These are phyloP conservation scores for Prionailurus viverrinus DNA, from an alignment of 2,113 vertebrate species.

Conservation along the genomic window DNA sequence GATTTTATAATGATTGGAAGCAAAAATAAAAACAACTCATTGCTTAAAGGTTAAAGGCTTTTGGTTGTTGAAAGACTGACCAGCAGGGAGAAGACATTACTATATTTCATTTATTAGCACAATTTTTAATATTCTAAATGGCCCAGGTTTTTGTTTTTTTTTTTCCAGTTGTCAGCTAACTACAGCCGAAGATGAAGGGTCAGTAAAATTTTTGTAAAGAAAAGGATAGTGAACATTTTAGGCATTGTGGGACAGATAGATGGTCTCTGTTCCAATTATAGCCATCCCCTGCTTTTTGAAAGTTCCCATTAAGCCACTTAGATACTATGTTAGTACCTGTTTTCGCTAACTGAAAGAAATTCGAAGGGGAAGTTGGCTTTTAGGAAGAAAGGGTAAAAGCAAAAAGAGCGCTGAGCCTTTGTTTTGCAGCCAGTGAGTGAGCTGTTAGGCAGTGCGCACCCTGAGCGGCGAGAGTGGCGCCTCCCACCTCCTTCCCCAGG, in stretches of 20 bases:
- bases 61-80: background rate
- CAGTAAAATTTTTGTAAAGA: background rate
- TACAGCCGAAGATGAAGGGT: background rate
- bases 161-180: background rate
- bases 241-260: background rate
- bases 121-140: conserved; percentile 42
- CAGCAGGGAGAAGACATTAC: background rate
- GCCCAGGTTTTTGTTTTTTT: background rate
- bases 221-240: conserved; percentile 10
- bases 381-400: background rate
- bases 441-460: background rate
- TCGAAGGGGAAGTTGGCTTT: background rate
- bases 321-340: background rate
- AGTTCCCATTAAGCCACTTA: background rate
- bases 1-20: conserved; percentile 22
- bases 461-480: background rate
- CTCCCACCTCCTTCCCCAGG: background rate
- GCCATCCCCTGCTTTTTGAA: background rate
- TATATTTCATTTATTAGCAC: background rate
- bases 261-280: background rate
- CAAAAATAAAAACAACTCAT: conserved; percentile 4
- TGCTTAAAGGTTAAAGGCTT: background rate
- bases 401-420: background rate
- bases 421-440: too few species aligned
- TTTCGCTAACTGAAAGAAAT: background rate